A percentile compares a stretch with the other conserved stretches of the same genome.
phyloP scores from a whole-genome alignment of 2,888 invertebrate genomes.

The Blera fallax region DNA sequence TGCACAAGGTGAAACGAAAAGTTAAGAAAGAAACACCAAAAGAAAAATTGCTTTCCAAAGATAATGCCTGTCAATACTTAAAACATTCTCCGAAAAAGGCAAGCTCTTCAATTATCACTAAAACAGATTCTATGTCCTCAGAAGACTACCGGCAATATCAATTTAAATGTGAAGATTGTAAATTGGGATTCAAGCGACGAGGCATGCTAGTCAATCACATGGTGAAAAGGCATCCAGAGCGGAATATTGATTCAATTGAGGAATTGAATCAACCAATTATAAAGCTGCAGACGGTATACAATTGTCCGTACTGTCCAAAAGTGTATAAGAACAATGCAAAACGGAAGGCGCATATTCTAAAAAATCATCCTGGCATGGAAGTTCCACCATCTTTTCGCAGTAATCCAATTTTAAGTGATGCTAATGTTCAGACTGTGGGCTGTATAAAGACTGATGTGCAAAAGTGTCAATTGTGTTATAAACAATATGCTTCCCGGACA shows the following conservation, averaged over 20 bases:
- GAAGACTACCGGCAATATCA: constrained; percentile 43
- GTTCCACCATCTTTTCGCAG: constrained; percentile 82
- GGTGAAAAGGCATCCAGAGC: constrained; percentile 88
- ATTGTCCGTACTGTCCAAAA: constrained; percentile 92
- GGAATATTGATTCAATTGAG: constrained; percentile 86
- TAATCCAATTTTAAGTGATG: constrained; percentile 84
- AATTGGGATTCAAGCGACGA: constrained; percentile 89
- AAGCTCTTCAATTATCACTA: constrained; percentile 59
- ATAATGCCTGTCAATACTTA: constrained; percentile 9
- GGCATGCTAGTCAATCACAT: constrained; percentile 94
- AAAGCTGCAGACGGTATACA: constrained; percentile 89
- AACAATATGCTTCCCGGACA: constrained; percentile 92
- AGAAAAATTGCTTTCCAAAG: not conserved
- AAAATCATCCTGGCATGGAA: constrained; percentile 89
- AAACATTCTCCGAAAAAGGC: constrained; percentile 60
- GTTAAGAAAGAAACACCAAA: constrained; percentile 17
- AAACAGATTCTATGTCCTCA: not conserved
- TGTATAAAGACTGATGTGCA: constrained; percentile 88
- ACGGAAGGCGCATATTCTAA: constrained; percentile 90
- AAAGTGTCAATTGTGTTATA: constrained; percentile 90
- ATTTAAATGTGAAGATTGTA: constrained; percentile 85
- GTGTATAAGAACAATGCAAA: constrained; percentile 93
- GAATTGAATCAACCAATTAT: constrained; percentile 90
- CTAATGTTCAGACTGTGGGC: constrained; percentile 88
- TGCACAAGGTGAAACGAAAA: constrained; percentile 63